These are phyloP conservation scores for Psammodynastes pulverulentus DNA, from an alignment of 2,113 vertebrate genomes.

Conservation along the genomic window DNA sequence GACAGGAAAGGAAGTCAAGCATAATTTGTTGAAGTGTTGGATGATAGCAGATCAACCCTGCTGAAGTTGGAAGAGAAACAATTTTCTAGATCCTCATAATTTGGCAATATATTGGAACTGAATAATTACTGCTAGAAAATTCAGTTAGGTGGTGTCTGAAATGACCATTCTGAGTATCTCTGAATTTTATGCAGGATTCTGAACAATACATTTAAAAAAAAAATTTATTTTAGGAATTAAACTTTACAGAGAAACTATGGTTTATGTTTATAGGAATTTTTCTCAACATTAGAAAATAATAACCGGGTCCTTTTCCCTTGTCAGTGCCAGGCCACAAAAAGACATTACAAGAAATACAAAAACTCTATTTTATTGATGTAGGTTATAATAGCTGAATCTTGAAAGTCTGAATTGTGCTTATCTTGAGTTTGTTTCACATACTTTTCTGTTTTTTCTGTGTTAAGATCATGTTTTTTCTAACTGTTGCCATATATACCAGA, in stretches of 20 bases:
- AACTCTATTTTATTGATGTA: background rate
- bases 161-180: background rate
- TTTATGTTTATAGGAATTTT: background rate
- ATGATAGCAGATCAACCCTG: background rate
- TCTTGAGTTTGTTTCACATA: background rate
- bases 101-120: background rate
- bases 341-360: background rate
- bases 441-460: background rate
- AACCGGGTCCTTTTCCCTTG: background rate
- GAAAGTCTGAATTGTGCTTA: background rate
- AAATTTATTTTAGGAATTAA: background rate
- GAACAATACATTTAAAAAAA: background rate
- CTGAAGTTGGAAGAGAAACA: background rate
- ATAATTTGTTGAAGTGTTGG: background rate
- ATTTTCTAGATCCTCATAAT: background rate
- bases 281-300: background rate
- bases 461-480: background rate
- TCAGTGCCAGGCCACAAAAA: background rate
- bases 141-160: background rate
- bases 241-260: background rate
- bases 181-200: background rate
- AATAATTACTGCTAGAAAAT: background rate
- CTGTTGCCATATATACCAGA: background rate
- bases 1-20: background rate
- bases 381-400: background rate